A percentile compares a stretch with the other conserved stretches of the same genome.
These are phyloP conservation scores for Parnassius orleans DNA, from an alignment of 2,888 invertebrate genomes.

Conservation along the genomic window DNA sequence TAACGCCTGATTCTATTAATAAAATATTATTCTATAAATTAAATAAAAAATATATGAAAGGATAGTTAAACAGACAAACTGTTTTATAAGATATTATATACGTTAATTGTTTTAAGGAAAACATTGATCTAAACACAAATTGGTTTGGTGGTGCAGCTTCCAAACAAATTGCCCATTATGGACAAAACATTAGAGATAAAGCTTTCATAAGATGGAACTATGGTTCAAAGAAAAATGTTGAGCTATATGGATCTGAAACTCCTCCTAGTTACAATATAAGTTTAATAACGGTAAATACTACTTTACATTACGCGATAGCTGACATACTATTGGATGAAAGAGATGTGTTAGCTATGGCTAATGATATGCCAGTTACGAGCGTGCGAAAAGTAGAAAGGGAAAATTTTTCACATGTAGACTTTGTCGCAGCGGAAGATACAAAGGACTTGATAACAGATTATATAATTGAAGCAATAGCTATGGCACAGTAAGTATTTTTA, in stretches of 20 bases:
- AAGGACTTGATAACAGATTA: conserved; percentile 56
- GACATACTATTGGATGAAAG: conserved; percentile 50
- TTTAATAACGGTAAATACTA: conserved; percentile 46
- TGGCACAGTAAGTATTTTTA: conserved; percentile 17
- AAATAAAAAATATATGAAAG: too few species aligned
- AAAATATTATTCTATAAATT: too few species aligned
- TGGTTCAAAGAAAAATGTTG: conserved; percentile 42
- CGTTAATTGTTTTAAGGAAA: conserved; percentile 9
- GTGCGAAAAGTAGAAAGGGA: conserved; percentile 51
- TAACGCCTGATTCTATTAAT: too few species aligned
- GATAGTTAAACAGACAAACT: too few species aligned
- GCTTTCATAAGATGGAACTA: conserved; percentile 54
- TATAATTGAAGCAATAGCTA: conserved; percentile 39
- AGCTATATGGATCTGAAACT: conserved; percentile 40
- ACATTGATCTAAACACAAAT: conserved; percentile 15
- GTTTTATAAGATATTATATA: too few species aligned
- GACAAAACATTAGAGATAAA: conserved; percentile 58
- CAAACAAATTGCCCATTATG: conserved; percentile 62
- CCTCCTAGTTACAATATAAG: conserved; percentile 55
- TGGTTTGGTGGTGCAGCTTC: conserved; percentile 47
- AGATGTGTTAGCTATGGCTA: conserved; percentile 56
- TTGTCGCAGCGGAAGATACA: conserved; percentile 44
- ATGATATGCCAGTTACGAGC: conserved; percentile 48
- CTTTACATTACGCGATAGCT: conserved; percentile 55
- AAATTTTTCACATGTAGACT: conserved; percentile 52